These are phyloP conservation scores for Lysiphlebus fabarum DNA, from an alignment of 1,140 invertebrate genomes.

Conservation along the genomic window DNA sequence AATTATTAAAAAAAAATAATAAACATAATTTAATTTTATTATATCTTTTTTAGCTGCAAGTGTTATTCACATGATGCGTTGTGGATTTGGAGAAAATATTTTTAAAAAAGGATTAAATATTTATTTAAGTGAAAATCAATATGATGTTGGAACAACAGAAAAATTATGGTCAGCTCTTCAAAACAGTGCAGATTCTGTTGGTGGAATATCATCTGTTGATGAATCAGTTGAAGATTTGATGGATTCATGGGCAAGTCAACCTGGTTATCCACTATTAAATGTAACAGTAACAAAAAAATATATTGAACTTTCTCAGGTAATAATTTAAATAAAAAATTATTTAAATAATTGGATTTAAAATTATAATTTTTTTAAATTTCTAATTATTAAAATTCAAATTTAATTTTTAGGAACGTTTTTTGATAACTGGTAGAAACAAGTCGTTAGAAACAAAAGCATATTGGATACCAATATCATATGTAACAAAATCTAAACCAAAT, in stretches of 20 bases:
- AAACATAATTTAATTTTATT: slow-evolving; percentile 4
- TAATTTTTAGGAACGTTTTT: slow-evolving; percentile 25
- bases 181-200: slow-evolving; percentile 45
- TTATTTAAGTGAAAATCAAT: slow-evolving; percentile 56
- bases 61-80: slow-evolving; percentile 72
- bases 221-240: slow-evolving; percentile 57
- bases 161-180: slow-evolving; percentile 62
- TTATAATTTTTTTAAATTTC: too few relatives aligned
- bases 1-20: not conserved
- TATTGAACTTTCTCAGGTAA: slow-evolving; percentile 54
- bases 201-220: slow-evolving; percentile 32
- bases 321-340: too few relatives aligned
- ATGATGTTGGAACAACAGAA: slow-evolving; percentile 58
- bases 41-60: slow-evolving; percentile 54
- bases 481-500: slow-evolving; percentile 13
- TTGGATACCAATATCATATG: slow-evolving; percentile 38
- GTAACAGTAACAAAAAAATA: slow-evolving; percentile 49
- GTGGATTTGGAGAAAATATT: slow-evolving; percentile 62
- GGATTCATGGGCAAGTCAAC: slow-evolving; percentile 67
- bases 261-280: slow-evolving; percentile 69
- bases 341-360: too few relatives aligned
- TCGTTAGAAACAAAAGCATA: slow-evolving; percentile 13
- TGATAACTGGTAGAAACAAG: slow-evolving; percentile 13
- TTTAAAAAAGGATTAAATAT: slow-evolving; percentile 61
- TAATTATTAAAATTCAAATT: not conserved